Conservation (phyloP, 2,888 invertebrate genomes). For the Ochropacha duplaris region DNA sequence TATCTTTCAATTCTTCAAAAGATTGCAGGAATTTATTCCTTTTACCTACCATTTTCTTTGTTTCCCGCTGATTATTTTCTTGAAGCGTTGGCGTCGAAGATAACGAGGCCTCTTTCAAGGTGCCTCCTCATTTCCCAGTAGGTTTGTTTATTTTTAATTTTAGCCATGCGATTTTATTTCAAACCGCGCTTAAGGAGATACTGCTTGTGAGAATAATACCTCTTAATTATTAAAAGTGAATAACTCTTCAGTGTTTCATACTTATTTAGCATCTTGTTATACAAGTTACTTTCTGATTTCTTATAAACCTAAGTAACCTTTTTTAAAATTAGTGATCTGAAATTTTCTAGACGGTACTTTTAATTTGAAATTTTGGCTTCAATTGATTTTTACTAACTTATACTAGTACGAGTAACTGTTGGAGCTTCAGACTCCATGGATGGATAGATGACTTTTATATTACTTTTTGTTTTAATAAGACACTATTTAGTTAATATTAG, state of each 20-base stretch:
- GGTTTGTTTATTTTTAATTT: conserved; percentile 64
- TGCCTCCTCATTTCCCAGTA: conserved; percentile 62
- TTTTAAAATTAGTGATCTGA: no score
- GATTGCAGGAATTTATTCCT: conserved; percentile 42
- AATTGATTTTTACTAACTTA: no score
- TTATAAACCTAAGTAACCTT: no score
- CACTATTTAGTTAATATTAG: no score
- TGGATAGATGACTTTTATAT: no score
- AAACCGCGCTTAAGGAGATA: conserved; percentile 28
- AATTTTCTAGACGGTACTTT: no score
- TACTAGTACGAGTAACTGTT: no score
- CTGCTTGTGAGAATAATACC: conserved; percentile 4
- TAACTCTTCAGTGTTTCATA: neutral
- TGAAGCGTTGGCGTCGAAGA: conserved; percentile 50
- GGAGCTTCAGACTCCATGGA: no score
- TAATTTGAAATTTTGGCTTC: no score
- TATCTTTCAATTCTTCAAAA: conserved; percentile 25
- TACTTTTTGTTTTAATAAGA: no score
- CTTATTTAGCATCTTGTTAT: neutral
- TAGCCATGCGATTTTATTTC: conserved; percentile 38
- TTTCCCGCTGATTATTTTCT: conserved; percentile 63
- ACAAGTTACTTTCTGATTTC: no score
- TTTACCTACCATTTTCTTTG: conserved; percentile 46
- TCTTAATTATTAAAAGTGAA: neutral
- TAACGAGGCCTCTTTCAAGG: conserved; percentile 61